Evolutionary conservation across 2,113 vertebrate genomes (phyloP), one percentile per base, ranked within the genome.

Genomic region (Ondatra zibethicus): DNA sequence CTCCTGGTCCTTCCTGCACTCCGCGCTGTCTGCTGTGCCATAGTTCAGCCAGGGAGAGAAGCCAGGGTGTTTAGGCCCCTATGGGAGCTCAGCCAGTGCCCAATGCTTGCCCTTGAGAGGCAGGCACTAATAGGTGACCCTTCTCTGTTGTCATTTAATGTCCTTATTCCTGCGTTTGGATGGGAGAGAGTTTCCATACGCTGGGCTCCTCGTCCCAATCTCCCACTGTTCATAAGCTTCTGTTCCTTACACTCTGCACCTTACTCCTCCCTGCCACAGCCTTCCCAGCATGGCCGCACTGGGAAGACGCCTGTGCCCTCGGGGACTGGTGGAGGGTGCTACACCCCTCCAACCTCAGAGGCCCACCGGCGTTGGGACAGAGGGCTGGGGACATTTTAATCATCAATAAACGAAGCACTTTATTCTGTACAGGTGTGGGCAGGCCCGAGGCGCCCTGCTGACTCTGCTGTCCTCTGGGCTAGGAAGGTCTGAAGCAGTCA

Each of bases 371-470:
- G 0, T 95, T 76, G 95, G 97, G 94, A 93, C 88, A 87, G 96
- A 76, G 94, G 86, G 61, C 94, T 92, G 97, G 97, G 95, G 96
- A 95, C 95, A 97, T 98, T 97, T 98, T 98, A 98, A 98, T 98
- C 98, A 98, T 97, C 97, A 98, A 98, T 98, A 98, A 99, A 99
- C 0, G 61, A 99, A 99, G 98, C 98, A 99, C 99, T 99, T 99
- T 99, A 99, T 99, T 99, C 98, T 98, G 98, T 98, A 98, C 97
- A 98, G 98, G 97, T 81, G 95, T 97, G 98, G 98, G 97, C 91
- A 90, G 91, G 95, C 92, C 91, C 86, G 1, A 92, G 93, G 95
- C 96, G 95, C 97, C 97, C 92, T 21, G 94, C 97, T 97, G 98
- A 98, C 97, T 98, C 95, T 97, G 92, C 95, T 45, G 96, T 94